Conservation (phyloP, 2,797 vertebrate genomes). For the Falco columbarius region DNA sequence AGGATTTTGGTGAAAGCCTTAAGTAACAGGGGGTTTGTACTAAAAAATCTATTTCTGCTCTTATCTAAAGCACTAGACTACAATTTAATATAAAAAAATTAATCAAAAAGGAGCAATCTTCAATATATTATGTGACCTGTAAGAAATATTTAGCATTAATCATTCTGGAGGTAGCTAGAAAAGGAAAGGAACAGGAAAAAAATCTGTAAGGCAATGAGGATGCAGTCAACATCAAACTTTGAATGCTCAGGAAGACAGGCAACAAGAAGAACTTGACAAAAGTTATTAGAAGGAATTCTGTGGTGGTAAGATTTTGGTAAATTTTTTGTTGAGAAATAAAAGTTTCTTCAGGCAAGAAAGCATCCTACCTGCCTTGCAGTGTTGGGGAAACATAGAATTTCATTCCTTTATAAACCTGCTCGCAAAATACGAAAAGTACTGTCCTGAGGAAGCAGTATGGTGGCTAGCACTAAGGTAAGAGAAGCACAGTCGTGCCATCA, state of each 20-base stretch:
- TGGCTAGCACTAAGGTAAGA: neutral
- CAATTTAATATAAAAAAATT: neutral
- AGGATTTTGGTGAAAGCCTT: neutral
- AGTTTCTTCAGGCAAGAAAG: neutral
- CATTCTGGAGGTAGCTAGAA: neutral
- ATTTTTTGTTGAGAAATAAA: neutral
- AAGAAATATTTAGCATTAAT: neutral
- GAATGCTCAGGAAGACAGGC: neutral
- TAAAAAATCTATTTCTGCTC: neutral
- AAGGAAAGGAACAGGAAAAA: neutral
- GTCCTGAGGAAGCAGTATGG: neutral
- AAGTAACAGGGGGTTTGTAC: neutral
- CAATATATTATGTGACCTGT: neutral
- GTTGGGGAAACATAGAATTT: neutral
- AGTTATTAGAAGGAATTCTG: neutral
- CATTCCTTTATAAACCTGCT: neutral
- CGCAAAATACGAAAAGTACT: neutral
- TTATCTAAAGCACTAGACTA: neutral
- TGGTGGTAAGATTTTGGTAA: neutral
- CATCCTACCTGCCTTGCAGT: neutral
- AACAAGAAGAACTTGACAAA: neutral
- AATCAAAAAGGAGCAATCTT: neutral
- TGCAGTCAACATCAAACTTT: neutral
- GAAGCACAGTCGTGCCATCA: neutral
- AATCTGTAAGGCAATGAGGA: neutral